Evolutionary conservation across 1,140 invertebrate genomes (phyloP).

Genomic region (Procambarus clarkii): DNA sequence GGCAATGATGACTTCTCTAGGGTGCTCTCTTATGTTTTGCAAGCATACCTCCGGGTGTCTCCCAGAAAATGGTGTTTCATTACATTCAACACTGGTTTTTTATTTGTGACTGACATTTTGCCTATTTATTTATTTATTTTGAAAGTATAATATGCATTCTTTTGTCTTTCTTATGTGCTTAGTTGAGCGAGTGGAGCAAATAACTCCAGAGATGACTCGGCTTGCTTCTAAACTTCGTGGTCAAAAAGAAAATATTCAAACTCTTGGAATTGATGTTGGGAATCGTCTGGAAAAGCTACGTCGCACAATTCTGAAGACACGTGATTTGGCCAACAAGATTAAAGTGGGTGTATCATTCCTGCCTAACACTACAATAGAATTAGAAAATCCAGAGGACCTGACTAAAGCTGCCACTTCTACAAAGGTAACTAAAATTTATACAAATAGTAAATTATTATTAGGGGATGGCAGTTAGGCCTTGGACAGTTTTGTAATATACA

Average conservation of each 20-base stretch:
- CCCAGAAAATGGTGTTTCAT: too few relatives aligned
- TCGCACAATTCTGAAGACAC: constrained; percentile 85
- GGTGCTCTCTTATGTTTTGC: not conserved
- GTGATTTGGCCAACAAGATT: constrained; percentile 83
- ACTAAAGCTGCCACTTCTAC: constrained; percentile 89
- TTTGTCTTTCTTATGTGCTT: constrained; percentile 41
- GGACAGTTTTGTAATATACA: too few relatives aligned
- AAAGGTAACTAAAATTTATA: constrained; percentile 78
- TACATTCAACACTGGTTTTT: too few relatives aligned
- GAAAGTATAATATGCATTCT: constrained; percentile 38
- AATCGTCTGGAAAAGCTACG: constrained; percentile 85
- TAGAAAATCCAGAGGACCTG: constrained; percentile 89
- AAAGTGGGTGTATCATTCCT: constrained; percentile 88
- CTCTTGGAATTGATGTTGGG: constrained; percentile 80
- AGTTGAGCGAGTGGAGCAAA: constrained; percentile 82
- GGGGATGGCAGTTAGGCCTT: too few relatives aligned
- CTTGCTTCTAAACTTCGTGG: constrained; percentile 80
- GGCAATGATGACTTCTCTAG: not conserved
- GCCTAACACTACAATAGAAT: constrained; percentile 87
- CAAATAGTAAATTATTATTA: not conserved
- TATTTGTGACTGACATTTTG: too few relatives aligned
- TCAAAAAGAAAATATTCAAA: constrained; percentile 77
- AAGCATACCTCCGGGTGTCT: not conserved
- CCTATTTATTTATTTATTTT: too few relatives aligned
- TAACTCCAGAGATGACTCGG: constrained; percentile 81